Percentiles rank a stretch among this genome's conserved stretches.
Conservation (phyloP, 2,888 invertebrate species). For the Netelia inedita region DNA sequence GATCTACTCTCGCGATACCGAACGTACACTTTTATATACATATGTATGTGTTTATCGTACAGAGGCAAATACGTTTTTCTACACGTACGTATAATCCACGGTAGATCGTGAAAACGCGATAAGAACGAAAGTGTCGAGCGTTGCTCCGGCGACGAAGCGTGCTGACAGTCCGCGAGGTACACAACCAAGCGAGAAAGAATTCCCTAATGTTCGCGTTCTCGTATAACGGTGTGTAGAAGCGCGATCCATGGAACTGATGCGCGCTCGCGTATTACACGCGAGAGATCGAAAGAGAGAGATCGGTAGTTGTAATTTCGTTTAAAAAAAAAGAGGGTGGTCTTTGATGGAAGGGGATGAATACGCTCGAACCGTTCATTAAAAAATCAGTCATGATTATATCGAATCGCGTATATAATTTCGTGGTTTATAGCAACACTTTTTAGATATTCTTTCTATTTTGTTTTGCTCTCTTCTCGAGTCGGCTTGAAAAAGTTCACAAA, state of each 20-base stretch:
- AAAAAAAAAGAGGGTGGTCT: conserved; percentile 8
- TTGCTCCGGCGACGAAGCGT: conserved; percentile 65
- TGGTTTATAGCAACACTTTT: conserved; percentile 31
- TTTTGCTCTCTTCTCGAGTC: no score
- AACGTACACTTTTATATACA: no score
- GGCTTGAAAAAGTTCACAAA: neutral
- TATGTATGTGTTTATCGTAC: neutral
- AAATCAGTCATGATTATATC: conserved; percentile 59
- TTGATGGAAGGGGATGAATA: neutral
- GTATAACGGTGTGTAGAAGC: conserved; percentile 10
- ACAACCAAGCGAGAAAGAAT: conserved; percentile 1
- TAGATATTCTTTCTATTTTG: no score
- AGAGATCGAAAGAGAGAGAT: neutral
- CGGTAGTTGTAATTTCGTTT: conserved; percentile 47
- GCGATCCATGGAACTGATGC: conserved; percentile 55
- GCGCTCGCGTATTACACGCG: conserved; percentile 46
- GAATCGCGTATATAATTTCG: conserved; percentile 24
- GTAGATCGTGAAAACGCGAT: conserved; percentile 67
- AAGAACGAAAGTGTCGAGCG: conserved; percentile 64
- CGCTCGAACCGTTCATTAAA: conserved; percentile 47
- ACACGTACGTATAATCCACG: conserved; percentile 36
- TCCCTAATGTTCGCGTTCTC: conserved; percentile 1
- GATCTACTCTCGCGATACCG: conserved; percentile 52
- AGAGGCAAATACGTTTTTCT: conserved; percentile 25
- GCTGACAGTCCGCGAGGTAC: conserved; percentile 55